Percentiles rank a stretch among this genome's conserved stretches.
phyloP scores from a whole-genome alignment of 2,888 invertebrate genomes.

The Molanna angustata region DNA sequence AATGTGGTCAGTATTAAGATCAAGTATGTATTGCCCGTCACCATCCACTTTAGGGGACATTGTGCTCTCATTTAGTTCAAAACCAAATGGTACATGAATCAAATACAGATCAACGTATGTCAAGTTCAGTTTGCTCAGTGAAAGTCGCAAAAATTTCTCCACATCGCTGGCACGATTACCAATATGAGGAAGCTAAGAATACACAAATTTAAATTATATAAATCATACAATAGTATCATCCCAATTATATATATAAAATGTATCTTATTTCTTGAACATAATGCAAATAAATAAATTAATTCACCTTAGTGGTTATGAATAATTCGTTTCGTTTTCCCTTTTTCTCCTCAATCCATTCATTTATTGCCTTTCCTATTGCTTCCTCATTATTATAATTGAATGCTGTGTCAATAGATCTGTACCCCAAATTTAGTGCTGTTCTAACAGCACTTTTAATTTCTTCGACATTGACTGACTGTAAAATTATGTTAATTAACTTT shows the following conservation, averaged over 20 bases:
- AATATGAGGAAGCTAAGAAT: slow-evolving; percentile 62
- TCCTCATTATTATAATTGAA: slow-evolving; percentile 78
- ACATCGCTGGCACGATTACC: slow-evolving; percentile 68
- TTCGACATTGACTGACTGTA: slow-evolving; percentile 48
- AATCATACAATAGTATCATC: background rate
- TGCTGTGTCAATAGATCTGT: slow-evolving; percentile 77
- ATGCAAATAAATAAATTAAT: no score
- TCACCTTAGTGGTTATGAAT: slow-evolving; percentile 79
- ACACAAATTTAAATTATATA: background rate
- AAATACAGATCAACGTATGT: slow-evolving; percentile 76
- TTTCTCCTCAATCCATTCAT: slow-evolving; percentile 62
- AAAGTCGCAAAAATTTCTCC: slow-evolving; percentile 61
- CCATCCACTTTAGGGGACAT: slow-evolving; percentile 56
- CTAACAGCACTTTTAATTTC: slow-evolving; percentile 63
- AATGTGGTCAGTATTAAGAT: slow-evolving; percentile 61
- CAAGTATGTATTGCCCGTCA: slow-evolving; percentile 60
- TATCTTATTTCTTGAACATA: no score
- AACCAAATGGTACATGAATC: slow-evolving; percentile 73
- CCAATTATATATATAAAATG: background rate
- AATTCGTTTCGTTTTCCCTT: slow-evolving; percentile 66
- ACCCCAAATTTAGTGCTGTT: slow-evolving; percentile 66
- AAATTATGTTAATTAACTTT: background rate
- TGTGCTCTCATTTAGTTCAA: slow-evolving; percentile 54
- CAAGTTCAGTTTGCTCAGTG: slow-evolving; percentile 61
- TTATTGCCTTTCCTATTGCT: slow-evolving; percentile 66